Evolutionary conservation across 2,888 invertebrate species (phyloP).

Genomic region (Sylvicola fuscatus): DNA sequence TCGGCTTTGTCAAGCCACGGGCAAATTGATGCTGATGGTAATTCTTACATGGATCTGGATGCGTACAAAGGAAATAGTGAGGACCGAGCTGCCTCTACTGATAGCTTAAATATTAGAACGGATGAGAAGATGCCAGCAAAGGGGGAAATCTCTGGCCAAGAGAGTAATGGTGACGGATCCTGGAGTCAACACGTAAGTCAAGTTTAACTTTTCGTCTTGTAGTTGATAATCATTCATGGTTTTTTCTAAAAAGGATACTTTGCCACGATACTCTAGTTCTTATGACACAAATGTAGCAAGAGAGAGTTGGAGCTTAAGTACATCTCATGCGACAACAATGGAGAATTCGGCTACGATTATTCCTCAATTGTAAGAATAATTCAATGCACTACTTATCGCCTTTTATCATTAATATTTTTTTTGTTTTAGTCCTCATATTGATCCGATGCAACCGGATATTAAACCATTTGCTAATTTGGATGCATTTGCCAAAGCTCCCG

Average conservation of each 20-base stretch:
- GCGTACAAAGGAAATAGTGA: slow-evolving; percentile 15
- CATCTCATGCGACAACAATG: slow-evolving; percentile 14
- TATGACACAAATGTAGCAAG: slow-evolving; percentile 11
- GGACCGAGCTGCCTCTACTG: slow-evolving; percentile 15
- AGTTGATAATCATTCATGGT: neutral
- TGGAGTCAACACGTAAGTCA: slow-evolving; percentile 43
- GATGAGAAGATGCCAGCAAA: slow-evolving; percentile 76
- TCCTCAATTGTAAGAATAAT: slow-evolving; percentile 5
- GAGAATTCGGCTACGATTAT: slow-evolving; percentile 3
- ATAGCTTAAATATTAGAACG: slow-evolving; percentile 52
- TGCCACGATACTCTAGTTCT: slow-evolving; percentile 8
- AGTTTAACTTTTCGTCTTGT: slow-evolving; percentile 3
- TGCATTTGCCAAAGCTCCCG: neutral
- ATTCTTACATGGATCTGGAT: slow-evolving; percentile 23
- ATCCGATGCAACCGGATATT: neutral
- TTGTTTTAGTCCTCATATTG: neutral
- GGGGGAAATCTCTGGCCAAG: slow-evolving; percentile 71
- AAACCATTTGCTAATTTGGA: neutral
- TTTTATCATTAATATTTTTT: neutral
- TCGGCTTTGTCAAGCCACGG: slow-evolving; percentile 12
- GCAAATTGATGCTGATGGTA: slow-evolving; percentile 15
- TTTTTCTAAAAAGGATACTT: neutral
- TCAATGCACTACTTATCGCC: neutral
- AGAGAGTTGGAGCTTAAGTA: slow-evolving; percentile 18
- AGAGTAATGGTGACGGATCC: slow-evolving; percentile 61